Base-by-base conservation (phyloP, 2,888 invertebrate genomes). In the Platycnemis pennipes region DNA sequence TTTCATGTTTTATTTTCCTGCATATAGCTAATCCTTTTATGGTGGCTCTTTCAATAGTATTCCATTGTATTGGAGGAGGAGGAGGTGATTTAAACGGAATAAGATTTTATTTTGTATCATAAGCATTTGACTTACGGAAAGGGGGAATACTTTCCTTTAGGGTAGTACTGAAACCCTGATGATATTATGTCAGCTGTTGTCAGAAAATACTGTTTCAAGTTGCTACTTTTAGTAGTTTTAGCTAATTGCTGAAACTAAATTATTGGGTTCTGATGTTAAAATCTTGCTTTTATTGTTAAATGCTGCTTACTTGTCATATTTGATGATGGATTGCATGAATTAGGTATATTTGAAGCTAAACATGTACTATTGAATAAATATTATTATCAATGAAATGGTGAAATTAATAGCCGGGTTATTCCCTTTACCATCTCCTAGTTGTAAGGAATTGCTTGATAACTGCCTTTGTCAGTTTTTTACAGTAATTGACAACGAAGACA, bases 1-100 rank as follows among this genome's bases (percentile, higher is more conserved):
- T 91, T 91, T 91, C 91, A 91, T 91, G 91, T 91, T 91, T 91
- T 91, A 91, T 91, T 91, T 91, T 91, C 91, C 91, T 91, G 91
- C 63, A 63, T 44, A 91, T 91, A 63, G 91, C 91, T 91, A 91
- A 91, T 69, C 91, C 91, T 63, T 91, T 11, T 91, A 91, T 91
- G 91, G 91, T 91, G 91, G 91, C 91, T 91, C 91, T 91, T 91
- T 91, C 91, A 91, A 91, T 91, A 91, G 91, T 91, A 91, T 91
- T 91, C 91, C 91, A 91, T 91, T 91, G 91, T 91, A 91, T 63
- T 91, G 91, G 91, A 91, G 91, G 91, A 91, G 91, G 91, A 91
- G 91, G 91, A 91, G 91, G 91, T 91, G 91, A 91, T 91, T 91
- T 91, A 63, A 91, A 91, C 44, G 56, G 91, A 91, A 49, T 91